Percentiles rank a stretch among this genome's conserved stretches.
Evolutionary conservation across 2,113 vertebrate species (phyloP).

Genomic region (Fulmarus glacialis): DNA sequence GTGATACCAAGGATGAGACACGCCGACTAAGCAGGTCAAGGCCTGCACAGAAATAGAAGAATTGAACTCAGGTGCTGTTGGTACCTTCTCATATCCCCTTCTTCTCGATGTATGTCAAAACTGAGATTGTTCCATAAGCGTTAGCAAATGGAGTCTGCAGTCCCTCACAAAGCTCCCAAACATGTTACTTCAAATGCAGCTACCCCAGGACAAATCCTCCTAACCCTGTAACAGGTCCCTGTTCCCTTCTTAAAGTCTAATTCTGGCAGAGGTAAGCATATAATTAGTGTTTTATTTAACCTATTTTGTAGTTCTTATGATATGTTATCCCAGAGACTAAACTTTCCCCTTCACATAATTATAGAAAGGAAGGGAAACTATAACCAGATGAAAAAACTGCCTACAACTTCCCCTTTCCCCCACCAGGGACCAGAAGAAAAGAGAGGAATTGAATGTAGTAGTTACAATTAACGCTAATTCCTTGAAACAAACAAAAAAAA

Average conservation of each 20-base stretch:
- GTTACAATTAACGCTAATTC: not conserved
- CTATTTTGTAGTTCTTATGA: not conserved
- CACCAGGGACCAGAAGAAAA: not conserved
- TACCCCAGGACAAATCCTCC: not conserved
- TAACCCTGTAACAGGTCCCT: not conserved
- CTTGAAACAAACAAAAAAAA: not conserved
- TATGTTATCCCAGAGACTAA: not conserved
- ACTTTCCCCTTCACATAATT: not conserved
- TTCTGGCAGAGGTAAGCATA: not conserved
- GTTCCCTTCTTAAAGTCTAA: not conserved
- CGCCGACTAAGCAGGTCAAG: not conserved
- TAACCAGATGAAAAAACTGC: not conserved
- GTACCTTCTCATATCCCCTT: not conserved
- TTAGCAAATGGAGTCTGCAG: not conserved
- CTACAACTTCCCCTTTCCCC: not conserved
- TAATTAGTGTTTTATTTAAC: not conserved
- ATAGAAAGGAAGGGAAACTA: not conserved
- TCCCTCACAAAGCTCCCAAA: not conserved
- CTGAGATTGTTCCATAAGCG: rapidly evolving
- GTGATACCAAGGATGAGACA: not conserved
- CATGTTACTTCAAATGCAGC: not conserved
- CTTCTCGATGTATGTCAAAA: not conserved
- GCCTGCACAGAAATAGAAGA: not conserved
- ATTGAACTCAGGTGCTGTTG: not conserved
- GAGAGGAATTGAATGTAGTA: not conserved